Evolutionary conservation across 2,797 vertebrate species (phyloP), one percentile per base, ranked within the genome.

Genomic region (Characodon lateralis): DNA sequence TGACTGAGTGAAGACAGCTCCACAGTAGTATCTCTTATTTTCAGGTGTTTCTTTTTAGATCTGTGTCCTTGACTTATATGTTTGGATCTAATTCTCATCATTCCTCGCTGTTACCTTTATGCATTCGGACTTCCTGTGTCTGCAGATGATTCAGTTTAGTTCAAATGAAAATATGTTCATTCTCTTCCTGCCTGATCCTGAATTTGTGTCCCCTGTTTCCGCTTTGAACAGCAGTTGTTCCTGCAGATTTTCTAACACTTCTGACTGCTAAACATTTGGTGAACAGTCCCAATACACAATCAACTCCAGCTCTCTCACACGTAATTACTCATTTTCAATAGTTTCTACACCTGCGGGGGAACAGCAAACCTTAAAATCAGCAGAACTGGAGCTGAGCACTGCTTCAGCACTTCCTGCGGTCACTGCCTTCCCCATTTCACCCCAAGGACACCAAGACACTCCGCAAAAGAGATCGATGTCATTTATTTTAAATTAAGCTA

Each of bases 261-360:
- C 68, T 28, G 2, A 50, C 24, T 0, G 72, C 41, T 66, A 26
- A 51, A 12, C 26, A 5, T 80, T 65, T 55, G 46, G 2, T 46
- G 68, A 20, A 22, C 2, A 77, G 50, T 28, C 39, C 58, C 56
- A 76, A 79, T 28, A 65, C 28, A 63, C 59, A 82, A 73, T 80
- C 73, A 70, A 31, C 70, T 73, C 58, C 86, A 71, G 4, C 46
- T 18, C 2, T 68, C 78, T 79, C 50, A 26, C 59, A 72, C 76
- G 56, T 65, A 81, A 69, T 82, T 56, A 79, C 43, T 85, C 41
- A 31, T 80, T 80, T 82, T 79, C 46, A 71, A 61, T 65, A 3
- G 59, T 35, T 24, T 75, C 69, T 56, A 26, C 58, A 80, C 79
- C 81, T 74, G 65, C 22, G 78, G 79, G 72, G 83, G 76, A 0